Percentiles rank a stretch among this genome's conserved stretches.
Conservation (phyloP, 2,888 invertebrate genomes). For the Oegoconia quadripuncta region DNA sequence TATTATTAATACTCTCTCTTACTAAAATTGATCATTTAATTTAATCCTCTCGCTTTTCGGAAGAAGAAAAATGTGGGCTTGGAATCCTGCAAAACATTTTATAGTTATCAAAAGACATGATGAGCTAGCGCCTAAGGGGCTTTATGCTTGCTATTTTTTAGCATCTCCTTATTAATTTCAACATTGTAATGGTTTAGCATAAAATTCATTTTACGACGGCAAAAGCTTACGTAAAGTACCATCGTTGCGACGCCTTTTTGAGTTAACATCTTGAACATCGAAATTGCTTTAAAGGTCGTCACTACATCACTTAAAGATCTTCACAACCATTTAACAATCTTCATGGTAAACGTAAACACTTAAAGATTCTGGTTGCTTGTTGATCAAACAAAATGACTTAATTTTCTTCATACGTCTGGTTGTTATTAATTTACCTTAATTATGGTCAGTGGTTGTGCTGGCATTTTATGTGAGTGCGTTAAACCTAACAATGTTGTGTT, state of each 20-base stretch:
- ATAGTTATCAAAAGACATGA: too few species aligned
- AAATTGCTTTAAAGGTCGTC: slow-evolving; percentile 1
- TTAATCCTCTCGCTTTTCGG: too few species aligned
- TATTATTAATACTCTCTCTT: too few species aligned
- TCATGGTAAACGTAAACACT: background rate
- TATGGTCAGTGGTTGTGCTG: slow-evolving; percentile 29
- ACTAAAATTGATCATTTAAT: too few species aligned
- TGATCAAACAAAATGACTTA: slow-evolving; percentile 9
- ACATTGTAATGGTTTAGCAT: too few species aligned
- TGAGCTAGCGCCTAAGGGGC: too few species aligned
- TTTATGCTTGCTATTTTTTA: too few species aligned
- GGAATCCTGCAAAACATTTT: too few species aligned
- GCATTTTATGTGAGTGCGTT: slow-evolving; percentile 35
- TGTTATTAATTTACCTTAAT: slow-evolving; percentile 23
- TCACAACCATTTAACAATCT: background rate
- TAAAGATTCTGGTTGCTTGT: slow-evolving; percentile 11
- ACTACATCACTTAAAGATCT: slow-evolving; percentile 1
- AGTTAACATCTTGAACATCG: slow-evolving; percentile 5
- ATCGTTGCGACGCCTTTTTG: slow-evolving; percentile 4
- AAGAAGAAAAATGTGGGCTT: too few species aligned
- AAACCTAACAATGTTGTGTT: slow-evolving; percentile 44
- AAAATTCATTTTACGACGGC: too few species aligned
- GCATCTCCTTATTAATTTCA: too few species aligned
- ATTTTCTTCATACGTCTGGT: slow-evolving; percentile 4
- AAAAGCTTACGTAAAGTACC: background rate